These are phyloP conservation scores for Recurvirostra avosetta DNA, from an alignment of 2,113 vertebrate genomes.

Conservation along the genomic window DNA sequence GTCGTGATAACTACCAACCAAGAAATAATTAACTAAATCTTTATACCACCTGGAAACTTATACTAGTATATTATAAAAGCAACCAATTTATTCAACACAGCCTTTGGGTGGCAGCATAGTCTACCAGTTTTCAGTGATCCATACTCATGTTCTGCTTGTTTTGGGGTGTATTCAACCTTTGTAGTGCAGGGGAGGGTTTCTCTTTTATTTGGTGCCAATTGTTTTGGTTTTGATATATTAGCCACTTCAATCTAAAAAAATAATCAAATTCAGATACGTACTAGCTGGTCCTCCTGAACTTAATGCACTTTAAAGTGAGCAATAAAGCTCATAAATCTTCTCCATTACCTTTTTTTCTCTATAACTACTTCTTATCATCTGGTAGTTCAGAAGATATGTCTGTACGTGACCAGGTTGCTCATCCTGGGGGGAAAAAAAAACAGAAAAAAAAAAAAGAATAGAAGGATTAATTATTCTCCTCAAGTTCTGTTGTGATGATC, in stretches of 20 bases:
- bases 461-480: background rate
- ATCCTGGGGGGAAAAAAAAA: no score
- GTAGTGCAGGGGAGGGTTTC: rapidly evolving
- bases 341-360: background rate
- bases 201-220: background rate
- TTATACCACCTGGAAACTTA: background rate
- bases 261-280: background rate
- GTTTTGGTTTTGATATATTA: background rate
- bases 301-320: background rate
- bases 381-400: background rate
- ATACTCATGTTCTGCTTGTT: background rate
- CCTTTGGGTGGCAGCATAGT: conserved; percentile 29
- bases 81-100: background rate
- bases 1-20: background rate
- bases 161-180: background rate
- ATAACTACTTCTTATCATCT: background rate
- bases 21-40: background rate
- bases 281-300: background rate
- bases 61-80: background rate
- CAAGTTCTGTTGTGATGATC: background rate
- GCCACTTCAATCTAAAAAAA: background rate
- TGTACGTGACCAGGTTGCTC: rapidly evolving
- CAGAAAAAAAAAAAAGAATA: background rate
- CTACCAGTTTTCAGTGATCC: background rate
- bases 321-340: background rate